Evolutionary conservation across 2,888 invertebrate species (phyloP).

Genomic region (Lysandra coridon): DNA sequence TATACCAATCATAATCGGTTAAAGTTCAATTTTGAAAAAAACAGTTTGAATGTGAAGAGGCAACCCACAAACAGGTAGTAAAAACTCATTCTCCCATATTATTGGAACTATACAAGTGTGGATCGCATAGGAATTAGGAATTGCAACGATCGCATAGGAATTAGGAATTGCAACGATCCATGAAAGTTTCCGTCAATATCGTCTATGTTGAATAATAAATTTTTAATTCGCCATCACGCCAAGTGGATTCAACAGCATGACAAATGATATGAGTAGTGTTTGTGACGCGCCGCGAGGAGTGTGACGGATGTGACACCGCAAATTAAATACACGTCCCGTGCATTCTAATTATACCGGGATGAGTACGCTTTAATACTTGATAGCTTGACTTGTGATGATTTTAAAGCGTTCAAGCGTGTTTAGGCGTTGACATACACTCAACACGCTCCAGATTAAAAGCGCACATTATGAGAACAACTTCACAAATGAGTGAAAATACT

Average conservation of each 20-base stretch:
- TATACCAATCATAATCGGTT: too few species aligned
- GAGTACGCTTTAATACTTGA: constrained; percentile 29
- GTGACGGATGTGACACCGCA: constrained; percentile 39
- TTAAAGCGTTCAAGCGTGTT: constrained; percentile 8
- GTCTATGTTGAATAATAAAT: constrained; percentile 38
- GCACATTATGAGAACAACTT: constrained; percentile 19
- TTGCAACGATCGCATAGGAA: not conserved
- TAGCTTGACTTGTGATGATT: constrained; percentile 22
- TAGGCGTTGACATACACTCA: constrained; percentile 3
- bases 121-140: not conserved
- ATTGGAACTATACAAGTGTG: not conserved
- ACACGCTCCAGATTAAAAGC: constrained; percentile 23
- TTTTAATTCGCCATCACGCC: constrained; percentile 39
- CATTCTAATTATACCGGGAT: constrained; percentile 36
- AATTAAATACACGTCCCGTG: constrained; percentile 38
- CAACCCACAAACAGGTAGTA: not conserved
- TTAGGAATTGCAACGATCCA: not conserved
- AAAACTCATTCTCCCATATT: too few species aligned
- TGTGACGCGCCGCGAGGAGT: constrained; percentile 38
- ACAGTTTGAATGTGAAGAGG: not conserved
- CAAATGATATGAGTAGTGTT: constrained; percentile 42
- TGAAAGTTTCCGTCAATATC: constrained; percentile 14
- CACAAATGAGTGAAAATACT: constrained; percentile 17
- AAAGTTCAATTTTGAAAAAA: too few species aligned
- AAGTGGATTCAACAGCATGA: constrained; percentile 40